Base-by-base conservation (phyloP, 2,797 vertebrate species). In the Schizothorax lantsangensis region DNA sequence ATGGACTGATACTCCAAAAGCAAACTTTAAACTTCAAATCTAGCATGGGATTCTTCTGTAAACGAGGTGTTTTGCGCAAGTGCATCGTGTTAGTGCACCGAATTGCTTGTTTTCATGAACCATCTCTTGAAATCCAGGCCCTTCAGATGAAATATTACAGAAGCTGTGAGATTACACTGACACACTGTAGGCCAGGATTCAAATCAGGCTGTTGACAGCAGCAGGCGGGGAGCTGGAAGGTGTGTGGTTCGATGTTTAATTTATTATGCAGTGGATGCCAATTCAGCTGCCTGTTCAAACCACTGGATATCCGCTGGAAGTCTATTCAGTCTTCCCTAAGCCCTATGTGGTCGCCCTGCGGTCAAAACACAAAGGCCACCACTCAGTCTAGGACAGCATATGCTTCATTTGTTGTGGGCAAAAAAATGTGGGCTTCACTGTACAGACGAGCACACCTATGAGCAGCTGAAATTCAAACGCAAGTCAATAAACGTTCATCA, bases 291-390 rank as follows among this genome's bases (percentile, higher is more conserved):
- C 91, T 92, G 89, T 64, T 64, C 87, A 91, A 93, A 95, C 90
- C 89, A 92, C 88, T 89, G 92, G 88, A 92, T 92, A 93, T 89
- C 88, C 52, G 91, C 84, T 91, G 59, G 88, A 93, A 91, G 83
- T 88, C 72, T 88, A 88, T 89, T 85, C 81, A 87, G 79, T 88
- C 38, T 91, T 88, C 80, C 88, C 88, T 88, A 84, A 85, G 81
- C 87, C 87, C 86, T 86, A 73, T 79, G 71, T 91, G 81, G 15
- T 90, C 88, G 89, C 45, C 17, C 78, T 86, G 75, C n/a, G 68
- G 88, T 90, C 79, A 87, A 83, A 82, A 78, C 82, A 45, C 80
- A 10, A 30, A 64, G 68, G 82, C 72, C 86, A 78, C 52, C 73
- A 36, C 36, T 81, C 66, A 71, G 66, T 26, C 71, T 84, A 38